Conservation (phyloP, 2,113 vertebrate species). For the Falcunculus frontatus region DNA sequence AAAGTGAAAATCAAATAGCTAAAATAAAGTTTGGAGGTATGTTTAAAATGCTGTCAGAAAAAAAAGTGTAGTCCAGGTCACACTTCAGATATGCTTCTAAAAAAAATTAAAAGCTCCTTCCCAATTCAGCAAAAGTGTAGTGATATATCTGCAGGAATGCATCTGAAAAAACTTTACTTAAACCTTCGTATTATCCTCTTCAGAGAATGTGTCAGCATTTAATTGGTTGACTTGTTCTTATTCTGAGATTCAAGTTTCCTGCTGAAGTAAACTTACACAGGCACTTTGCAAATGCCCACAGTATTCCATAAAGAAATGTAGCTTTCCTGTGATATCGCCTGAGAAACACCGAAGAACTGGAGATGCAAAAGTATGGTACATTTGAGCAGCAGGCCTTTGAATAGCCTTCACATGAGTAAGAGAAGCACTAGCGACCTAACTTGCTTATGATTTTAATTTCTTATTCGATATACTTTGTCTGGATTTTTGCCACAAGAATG, state of each 20-base stretch:
- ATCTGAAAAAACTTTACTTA: neutral
- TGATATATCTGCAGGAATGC: neutral
- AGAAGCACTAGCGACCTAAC: neutral
- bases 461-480: neutral
- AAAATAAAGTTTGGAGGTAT: neutral
- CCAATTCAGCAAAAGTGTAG: neutral
- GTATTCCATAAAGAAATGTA: neutral
- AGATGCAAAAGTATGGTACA: neutral
- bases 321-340: neutral
- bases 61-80: neutral
- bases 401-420: neutral
- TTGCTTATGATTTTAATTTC: neutral
- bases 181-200: neutral
- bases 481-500: neutral
- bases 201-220: neutral
- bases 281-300: neutral
- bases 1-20: neutral
- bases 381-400: neutral
- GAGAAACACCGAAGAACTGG: neutral
- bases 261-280: neutral
- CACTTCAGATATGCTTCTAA: neutral
- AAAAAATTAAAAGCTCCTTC: neutral
- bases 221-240: neutral
- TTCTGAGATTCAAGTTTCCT: neutral
- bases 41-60: neutral